These are phyloP conservation scores for Musca domestica DNA, from an alignment of 1,140 invertebrate species.

Conservation along the genomic window DNA sequence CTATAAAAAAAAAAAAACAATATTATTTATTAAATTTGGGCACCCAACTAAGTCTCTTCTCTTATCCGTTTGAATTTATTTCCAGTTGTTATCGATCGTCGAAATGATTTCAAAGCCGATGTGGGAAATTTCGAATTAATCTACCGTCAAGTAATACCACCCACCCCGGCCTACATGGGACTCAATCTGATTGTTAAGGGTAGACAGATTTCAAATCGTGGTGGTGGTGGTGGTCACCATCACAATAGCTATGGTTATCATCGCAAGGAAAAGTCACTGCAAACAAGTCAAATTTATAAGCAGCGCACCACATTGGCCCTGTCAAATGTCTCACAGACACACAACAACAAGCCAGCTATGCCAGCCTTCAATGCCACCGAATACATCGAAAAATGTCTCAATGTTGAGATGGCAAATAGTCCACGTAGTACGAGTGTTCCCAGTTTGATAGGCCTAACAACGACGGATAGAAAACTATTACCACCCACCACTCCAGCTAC, in stretches of 20 bases:
- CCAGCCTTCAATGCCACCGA: constrained; percentile 51
- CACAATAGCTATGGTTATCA: constrained; percentile 38
- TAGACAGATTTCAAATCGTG: constrained; percentile 45
- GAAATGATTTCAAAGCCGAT: constrained; percentile 72
- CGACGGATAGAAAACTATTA: neutral
- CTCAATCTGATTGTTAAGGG: constrained; percentile 52
- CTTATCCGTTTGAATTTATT: constrained; percentile 32
- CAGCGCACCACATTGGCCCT: constrained; percentile 38
- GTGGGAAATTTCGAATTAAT: constrained; percentile 84
- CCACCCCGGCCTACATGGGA: constrained; percentile 81
- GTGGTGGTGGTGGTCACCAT: constrained; percentile 34
- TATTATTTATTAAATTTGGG: constrained; percentile 14
- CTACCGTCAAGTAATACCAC: constrained; percentile 71
- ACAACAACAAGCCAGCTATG: constrained; percentile 44
- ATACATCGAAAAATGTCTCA: constrained; percentile 47
- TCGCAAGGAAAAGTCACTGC: constrained; percentile 39
- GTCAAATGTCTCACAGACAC: constrained; percentile 39
- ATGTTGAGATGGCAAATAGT: constrained; percentile 42
- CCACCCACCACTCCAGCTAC: constrained; percentile 25
- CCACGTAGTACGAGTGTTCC: constrained; percentile 34
- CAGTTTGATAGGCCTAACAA: neutral
- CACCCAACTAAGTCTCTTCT: no score
- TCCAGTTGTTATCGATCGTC: constrained; percentile 84
- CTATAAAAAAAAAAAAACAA: neutral
- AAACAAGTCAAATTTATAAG: constrained; percentile 41